These are phyloP conservation scores for Sciurus vulgaris DNA, from an alignment of 2,797 vertebrate species.

Conservation along the genomic window DNA sequence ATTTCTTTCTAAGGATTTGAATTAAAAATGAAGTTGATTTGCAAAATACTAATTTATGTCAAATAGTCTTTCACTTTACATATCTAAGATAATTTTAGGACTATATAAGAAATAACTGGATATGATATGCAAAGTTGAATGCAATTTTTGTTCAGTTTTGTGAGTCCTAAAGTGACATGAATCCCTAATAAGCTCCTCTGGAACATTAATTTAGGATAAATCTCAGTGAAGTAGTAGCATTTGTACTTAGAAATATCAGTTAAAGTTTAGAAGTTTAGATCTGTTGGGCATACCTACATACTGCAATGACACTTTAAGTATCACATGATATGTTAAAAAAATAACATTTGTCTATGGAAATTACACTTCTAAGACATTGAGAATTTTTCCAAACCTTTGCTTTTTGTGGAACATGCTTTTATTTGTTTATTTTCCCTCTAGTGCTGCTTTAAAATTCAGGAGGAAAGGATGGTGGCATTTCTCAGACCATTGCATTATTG, in stretches of 20 bases:
- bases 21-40: constrained; percentile 55
- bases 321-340: neutral
- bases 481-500: constrained; percentile 57
- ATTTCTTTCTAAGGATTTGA: neutral
- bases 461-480: neutral
- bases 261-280: neutral
- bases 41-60: constrained; percentile 2
- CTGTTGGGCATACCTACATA: neutral
- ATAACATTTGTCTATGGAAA: constrained; percentile 9
- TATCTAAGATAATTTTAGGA: constrained; percentile 58
- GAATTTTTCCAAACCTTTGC: neutral
- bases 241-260: constrained; percentile 3
- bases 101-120: constrained; percentile 49
- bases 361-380: neutral
- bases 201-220: constrained; percentile 54
- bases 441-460: constrained; percentile 51
- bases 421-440: constrained; percentile 1
- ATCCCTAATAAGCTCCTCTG: constrained; percentile 48
- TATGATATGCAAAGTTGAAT: constrained; percentile 62
- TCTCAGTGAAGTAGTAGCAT: constrained; percentile 27
- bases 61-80: constrained; percentile 44
- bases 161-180: constrained; percentile 41
- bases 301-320: neutral
- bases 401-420: neutral
- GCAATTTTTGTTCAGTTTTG: constrained; percentile 64